These are phyloP conservation scores for Pterocles burchelli DNA, from an alignment of 2,113 vertebrate genomes.

Conservation along the genomic window DNA sequence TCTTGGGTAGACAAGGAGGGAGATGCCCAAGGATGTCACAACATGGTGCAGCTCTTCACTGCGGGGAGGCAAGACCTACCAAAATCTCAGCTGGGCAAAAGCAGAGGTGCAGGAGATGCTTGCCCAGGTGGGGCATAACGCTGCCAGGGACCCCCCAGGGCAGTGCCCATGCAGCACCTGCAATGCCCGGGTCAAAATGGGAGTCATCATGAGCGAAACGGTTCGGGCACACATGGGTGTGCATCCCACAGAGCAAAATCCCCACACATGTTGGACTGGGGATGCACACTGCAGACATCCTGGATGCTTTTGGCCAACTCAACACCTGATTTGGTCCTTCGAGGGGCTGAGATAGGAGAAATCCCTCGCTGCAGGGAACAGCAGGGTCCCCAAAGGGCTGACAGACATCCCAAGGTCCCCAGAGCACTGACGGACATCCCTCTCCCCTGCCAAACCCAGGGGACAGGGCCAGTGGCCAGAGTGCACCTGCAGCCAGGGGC, in stretches of 20 bases:
- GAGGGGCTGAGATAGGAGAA: neutral
- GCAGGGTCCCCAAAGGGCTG: neutral
- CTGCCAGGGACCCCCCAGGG: neutral
- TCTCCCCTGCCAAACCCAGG: neutral
- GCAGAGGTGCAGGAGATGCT: neutral
- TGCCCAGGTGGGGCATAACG: neutral
- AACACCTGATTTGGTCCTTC: neutral
- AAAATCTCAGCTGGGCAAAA: neutral
- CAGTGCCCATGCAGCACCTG: neutral
- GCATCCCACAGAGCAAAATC: neutral
- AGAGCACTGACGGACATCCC: neutral
- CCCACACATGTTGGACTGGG: accelerated
- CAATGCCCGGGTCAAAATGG: neutral
- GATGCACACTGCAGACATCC: neutral
- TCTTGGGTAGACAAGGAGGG: neutral
- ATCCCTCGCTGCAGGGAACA: neutral
- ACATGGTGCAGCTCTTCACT: neutral
- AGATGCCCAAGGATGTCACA: neutral
- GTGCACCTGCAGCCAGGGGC: neutral
- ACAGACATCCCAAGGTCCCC: neutral
- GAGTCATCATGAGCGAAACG: neutral
- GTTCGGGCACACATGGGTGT: accelerated
- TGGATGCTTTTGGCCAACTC: neutral
- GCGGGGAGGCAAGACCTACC: accelerated
- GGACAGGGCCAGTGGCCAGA: neutral